phyloP scores from a whole-genome alignment of 2,797 vertebrate species.

The Coluber constrictor region DNA sequence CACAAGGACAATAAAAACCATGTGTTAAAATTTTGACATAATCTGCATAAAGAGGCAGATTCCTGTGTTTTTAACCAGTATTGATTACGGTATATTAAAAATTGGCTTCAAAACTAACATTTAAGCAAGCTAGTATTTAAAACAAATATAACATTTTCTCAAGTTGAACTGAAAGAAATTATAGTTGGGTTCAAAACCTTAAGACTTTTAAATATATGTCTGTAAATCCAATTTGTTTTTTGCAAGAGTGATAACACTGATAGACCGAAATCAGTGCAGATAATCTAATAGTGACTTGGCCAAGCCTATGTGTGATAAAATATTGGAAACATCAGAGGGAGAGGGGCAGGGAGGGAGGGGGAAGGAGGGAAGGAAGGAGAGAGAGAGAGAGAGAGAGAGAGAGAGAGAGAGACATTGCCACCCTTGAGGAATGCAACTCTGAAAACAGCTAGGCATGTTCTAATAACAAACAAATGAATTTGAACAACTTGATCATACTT shows the following conservation, averaged over 20 bases:
- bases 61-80: neutral
- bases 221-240: neutral
- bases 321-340: neutral
- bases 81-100: neutral
- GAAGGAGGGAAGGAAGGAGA: neutral
- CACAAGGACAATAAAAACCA: neutral
- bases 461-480: neutral
- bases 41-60: neutral
- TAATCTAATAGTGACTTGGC: neutral
- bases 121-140: neutral
- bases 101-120: neutral
- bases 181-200: neutral
- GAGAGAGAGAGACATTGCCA: neutral
- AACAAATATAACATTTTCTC: neutral
- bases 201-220: neutral
- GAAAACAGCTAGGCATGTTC: neutral
- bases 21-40: neutral
- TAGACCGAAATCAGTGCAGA: neutral
- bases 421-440: neutral
- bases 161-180: neutral
- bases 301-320: neutral
- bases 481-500: neutral
- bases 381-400: no score
- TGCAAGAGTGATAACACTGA: neutral
- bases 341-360: neutral